phyloP scores from a whole-genome alignment of 2,888 invertebrate species.

The Phytoseiulus persimilis region DNA sequence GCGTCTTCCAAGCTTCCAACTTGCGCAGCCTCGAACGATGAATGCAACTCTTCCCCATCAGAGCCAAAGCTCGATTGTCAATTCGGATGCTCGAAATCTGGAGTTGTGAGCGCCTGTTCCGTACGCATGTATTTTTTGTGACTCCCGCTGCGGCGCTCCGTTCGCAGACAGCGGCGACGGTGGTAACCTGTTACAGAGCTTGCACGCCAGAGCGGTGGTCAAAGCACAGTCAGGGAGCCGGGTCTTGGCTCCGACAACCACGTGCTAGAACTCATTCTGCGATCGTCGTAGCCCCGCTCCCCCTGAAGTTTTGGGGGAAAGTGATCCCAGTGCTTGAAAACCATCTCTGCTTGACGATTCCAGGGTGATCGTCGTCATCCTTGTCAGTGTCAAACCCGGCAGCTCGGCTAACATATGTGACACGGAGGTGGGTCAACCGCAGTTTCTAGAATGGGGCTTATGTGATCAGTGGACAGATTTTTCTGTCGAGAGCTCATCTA shows the following conservation, averaged over 20 bases:
- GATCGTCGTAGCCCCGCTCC: background rate
- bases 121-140: background rate
- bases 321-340: background rate
- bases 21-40: background rate
- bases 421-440: background rate
- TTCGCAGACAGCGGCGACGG: background rate
- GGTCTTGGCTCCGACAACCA: background rate
- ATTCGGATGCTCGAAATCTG: background rate
- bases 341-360: background rate
- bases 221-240: background rate
- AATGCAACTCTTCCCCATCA: background rate
- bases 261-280: background rate
- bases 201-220: background rate
- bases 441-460: background rate
- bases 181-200: conserved; percentile 5
- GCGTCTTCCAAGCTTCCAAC: background rate
- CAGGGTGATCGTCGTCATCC: background rate
- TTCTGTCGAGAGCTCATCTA: no score
- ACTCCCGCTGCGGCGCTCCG: background rate
- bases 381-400: background rate
- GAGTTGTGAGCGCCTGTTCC: background rate
- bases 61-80: background rate
- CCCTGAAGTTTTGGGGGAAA: background rate
- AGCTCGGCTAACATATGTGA: background rate
- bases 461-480: no score